Conservation (phyloP, 1,140 invertebrate genomes). For the Plectus sambesii region DNA sequence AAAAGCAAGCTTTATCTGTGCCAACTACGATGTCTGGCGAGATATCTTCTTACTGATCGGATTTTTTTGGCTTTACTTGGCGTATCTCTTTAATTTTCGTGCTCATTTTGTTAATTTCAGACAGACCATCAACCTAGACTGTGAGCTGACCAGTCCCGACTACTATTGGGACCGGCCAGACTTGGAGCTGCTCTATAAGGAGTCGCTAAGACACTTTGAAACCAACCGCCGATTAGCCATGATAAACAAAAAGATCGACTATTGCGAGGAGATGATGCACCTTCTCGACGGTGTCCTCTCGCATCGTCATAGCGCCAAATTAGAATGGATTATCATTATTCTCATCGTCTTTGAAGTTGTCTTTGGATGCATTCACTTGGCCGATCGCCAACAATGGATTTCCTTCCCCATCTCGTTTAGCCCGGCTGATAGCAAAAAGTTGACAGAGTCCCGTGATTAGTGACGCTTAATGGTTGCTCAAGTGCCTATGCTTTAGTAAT, state of each 20-base stretch:
- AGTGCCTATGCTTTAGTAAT: too few relatives aligned
- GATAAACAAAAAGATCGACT: conserved; percentile 22
- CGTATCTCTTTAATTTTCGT: too few relatives aligned
- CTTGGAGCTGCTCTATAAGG: conserved; percentile 26
- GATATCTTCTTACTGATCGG: too few relatives aligned
- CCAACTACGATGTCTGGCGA: conserved; percentile 30
- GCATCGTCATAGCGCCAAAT: conserved; percentile 15
- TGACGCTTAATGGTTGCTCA: too few relatives aligned
- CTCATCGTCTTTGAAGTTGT: conserved; percentile 36
- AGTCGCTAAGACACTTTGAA: conserved; percentile 20
- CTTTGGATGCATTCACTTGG: conserved; percentile 29
- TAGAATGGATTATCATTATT: conserved; percentile 39
- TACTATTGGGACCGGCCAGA: conserved; percentile 38
- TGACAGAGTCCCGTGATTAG: too few relatives aligned
- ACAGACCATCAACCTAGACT: conserved; percentile 34
- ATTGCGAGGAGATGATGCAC: conserved; percentile 24
- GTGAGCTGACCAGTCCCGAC: conserved; percentile 28
- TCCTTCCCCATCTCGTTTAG: too few relatives aligned
- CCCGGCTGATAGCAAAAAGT: too few relatives aligned
- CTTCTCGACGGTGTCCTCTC: conserved; percentile 27
- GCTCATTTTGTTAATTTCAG: conserved; percentile 32
- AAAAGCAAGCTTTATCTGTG: conserved; percentile 26
- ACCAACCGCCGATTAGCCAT: conserved; percentile 8
- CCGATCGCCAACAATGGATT: conserved; percentile 28
- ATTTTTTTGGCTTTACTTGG: too few relatives aligned